phyloP scores from a whole-genome alignment of 2,888 invertebrate genomes.

The Bombylius major region DNA sequence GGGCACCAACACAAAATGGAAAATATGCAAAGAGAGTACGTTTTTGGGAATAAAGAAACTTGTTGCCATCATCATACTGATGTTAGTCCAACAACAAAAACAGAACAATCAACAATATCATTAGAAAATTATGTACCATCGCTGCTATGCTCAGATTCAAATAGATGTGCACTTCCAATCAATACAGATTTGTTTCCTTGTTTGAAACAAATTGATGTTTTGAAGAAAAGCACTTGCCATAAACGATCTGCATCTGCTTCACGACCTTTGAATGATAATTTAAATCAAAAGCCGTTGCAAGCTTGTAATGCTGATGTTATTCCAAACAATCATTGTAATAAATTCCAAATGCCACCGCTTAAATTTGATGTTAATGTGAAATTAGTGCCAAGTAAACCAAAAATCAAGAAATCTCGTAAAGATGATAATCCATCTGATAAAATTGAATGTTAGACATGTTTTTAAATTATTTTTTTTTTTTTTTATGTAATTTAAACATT shows the following conservation, averaged over 20 bases:
- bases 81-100: neutral
- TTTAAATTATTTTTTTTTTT: too few species aligned
- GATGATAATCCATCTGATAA: neutral
- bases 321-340: conserved; percentile 10
- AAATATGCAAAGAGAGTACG: conserved; percentile 17
- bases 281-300: conserved; percentile 9
- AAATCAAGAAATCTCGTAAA: conserved; percentile 17
- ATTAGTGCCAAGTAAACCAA: conserved; percentile 47
- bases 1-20: conserved; percentile 12
- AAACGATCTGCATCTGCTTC: conserved; percentile 7
- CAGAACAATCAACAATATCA: neutral
- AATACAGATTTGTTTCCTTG: conserved; percentile 34
- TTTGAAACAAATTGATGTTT: conserved; percentile 35
- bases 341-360: conserved; percentile 39
- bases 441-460: neutral
- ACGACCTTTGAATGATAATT: conserved; percentile 3
- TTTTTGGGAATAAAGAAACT: conserved; percentile 15
- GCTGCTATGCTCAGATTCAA: neutral
- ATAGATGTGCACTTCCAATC: conserved; percentile 9
- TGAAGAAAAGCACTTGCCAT: conserved; percentile 16
- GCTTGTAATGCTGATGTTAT: conserved; percentile 18
- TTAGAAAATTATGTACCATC: conserved; percentile 1
- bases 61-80: neutral
- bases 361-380: conserved; percentile 69
- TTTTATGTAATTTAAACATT: too few species aligned